These are phyloP conservation scores for Acanthopagrus latus DNA, from an alignment of 2,797 vertebrate genomes.

Conservation along the genomic window DNA sequence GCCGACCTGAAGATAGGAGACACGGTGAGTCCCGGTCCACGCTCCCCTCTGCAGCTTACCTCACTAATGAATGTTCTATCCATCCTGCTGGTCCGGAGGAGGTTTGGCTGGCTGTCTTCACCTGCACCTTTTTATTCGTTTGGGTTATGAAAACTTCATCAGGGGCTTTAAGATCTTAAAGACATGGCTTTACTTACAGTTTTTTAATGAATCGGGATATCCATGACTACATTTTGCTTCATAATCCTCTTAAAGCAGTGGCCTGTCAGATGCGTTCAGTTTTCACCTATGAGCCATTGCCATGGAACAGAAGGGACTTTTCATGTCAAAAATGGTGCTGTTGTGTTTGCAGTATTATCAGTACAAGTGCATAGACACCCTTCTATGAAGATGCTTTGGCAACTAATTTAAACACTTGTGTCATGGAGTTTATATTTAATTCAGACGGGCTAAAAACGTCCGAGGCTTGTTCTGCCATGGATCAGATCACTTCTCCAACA, in stretches of 20 bases:
- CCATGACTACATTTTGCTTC: background rate
- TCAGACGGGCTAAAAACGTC: background rate
- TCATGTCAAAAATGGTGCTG: background rate
- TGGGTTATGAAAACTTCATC: background rate
- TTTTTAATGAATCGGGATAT: background rate
- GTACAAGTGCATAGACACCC: no score
- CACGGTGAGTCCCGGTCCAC: conserved; percentile 87
- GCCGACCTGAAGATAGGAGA: conserved; percentile 96
- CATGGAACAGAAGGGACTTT: background rate
- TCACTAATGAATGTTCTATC: conserved; percentile 21
- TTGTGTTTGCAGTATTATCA: no score
- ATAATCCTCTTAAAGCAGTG: background rate
- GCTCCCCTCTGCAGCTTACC: background rate
- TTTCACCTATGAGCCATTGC: background rate
- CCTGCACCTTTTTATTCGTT: background rate
- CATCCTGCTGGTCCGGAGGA: background rate
- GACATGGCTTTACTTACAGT: background rate
- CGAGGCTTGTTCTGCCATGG: background rate
- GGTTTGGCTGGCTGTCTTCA: background rate
- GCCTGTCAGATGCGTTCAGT: background rate
- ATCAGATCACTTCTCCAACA: background rate
- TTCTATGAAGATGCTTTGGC: background rate
- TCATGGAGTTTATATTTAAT: background rate
- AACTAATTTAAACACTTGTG: background rate
- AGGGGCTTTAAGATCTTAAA: background rate